Base-by-base conservation (phyloP, 2,888 invertebrate species). In the Druceiella hillmani region DNA sequence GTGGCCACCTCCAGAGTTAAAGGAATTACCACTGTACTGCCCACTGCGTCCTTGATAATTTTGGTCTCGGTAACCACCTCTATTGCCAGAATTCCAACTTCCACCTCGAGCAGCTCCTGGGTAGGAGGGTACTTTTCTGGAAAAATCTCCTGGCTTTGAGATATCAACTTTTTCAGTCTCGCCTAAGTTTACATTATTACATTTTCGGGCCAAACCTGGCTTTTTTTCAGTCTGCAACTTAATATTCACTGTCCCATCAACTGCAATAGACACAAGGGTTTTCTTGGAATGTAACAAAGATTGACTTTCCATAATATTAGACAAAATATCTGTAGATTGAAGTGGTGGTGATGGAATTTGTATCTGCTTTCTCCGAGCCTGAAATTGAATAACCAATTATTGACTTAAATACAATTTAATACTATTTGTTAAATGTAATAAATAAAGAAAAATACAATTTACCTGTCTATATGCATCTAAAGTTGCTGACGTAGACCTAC, bases 271-370 rank as follows among this genome's bases (percentile, higher is more conserved):
- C 4, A 80, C 66, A 3, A 76, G 59, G 14, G 76, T 67, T 31
- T 76, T 71, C 43, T 76, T 80, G 4, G 81, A 80, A 55, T 83
- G 82, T 62, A 86, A 76, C 41, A 79, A 67, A 33, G 80, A 74
- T 58, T 87, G 87, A 48, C 77, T 74, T 45, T 78, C 77, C 51
- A 88, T 62, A 48, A 88, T 87, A 50, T 73, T 78, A 17, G 77
- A 78, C 3, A 88, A 62, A 5, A 88, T 52, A 61, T 87, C 84
- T n/a, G 73, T 55, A 2, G 62, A 43, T 13, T 67, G 62, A 46
- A 57, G 62, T 12, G 68, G 55, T 24, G 68, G 66, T 1, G 67
- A 65, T 5, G 68, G 60, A 27, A 64, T 49, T 13, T 59, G 50
- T 9, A 67, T 50, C 56, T 66, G 64, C 54, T 79, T 79, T 41